Percentiles rank a stretch among this genome's conserved stretches.
Conservation (phyloP, 2,113 vertebrate genomes). For the Hystrix cristata region DNA sequence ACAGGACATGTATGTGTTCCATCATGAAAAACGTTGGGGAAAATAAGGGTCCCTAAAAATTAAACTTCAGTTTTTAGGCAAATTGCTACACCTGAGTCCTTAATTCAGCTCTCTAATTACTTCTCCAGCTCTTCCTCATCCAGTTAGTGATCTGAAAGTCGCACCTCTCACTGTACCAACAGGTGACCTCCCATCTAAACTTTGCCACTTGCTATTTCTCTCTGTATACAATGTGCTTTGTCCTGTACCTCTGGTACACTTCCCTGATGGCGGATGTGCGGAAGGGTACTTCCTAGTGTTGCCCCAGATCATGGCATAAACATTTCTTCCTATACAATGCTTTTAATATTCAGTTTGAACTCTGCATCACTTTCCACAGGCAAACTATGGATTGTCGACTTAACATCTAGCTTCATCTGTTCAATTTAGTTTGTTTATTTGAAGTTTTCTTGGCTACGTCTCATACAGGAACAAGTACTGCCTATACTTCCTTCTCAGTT, state of each 20-base stretch:
- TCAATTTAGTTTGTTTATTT: neutral
- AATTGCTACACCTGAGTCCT: neutral
- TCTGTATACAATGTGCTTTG: neutral
- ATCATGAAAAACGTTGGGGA: neutral
- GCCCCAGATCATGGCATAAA: fast-evolving
- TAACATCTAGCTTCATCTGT: neutral
- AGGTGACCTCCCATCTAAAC: neutral
- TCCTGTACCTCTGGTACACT: neutral
- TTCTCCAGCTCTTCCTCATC: neutral
- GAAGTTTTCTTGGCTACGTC: neutral
- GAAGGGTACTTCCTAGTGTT: neutral
- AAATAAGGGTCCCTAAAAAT: neutral
- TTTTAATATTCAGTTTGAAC: neutral
- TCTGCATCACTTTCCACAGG: neutral
- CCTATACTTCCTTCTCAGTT: neutral
- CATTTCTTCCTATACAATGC: neutral
- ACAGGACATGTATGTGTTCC: neutral
- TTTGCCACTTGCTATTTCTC: neutral
- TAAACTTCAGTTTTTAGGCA: neutral
- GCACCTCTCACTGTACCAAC: too few species aligned
- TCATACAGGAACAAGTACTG: neutral
- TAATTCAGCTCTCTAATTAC: neutral
- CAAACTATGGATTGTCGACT: neutral
- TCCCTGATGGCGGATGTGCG: neutral
- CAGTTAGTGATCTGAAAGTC: neutral